Evolutionary conservation across 2,888 invertebrate genomes (phyloP), one percentile per base, ranked within the genome.

Genomic region (Diplazon laetatorius): DNA sequence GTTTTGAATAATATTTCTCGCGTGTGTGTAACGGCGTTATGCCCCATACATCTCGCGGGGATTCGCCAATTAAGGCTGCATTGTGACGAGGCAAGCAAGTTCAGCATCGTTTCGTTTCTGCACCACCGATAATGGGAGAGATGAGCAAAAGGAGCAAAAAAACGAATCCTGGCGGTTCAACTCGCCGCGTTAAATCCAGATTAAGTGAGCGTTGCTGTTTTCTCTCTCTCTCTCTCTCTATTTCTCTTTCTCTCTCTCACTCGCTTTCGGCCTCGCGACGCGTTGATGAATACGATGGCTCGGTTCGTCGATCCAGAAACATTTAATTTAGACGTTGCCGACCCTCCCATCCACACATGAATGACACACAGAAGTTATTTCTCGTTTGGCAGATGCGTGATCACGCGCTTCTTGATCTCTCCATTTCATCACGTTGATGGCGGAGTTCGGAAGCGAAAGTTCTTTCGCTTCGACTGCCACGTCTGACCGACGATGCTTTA

Each of bases 241-340:
- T 39, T 30, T 48, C 30, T 30, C 6, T 6, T 2, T 39, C 48
- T 48, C n/a, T 68, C 22, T 30, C 72, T 48, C 50, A 30, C 39
- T 48, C 30, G 2, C 6, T 6, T 2, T 39, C 48, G 39, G 83
- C 81, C 82, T 69, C 82, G 80, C 85, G 83, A 86, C 83, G 84
- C 80, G 83, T 69, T 62, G 78, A 82, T 87, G 83, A 87, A 87
- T 84, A 82, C 84, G 60, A 48, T 18, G 57, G 80, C 52, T 20
- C 78, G 84, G 80, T 84, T 83, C 86, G 83, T 84, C 85, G 87
- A 87, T 86, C 87, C 87, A 86, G 87, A 88, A 88, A 88, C 83
- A 86, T 88, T 88, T 88, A 87, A 88, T 88, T 87, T 85, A 88
- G 88, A 88, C 83, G 87, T 87, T 85, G 62, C 62, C 68, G 68